Percentiles rank a stretch among this genome's conserved stretches.
phyloP scores from a whole-genome alignment of 2,888 invertebrate genomes.

The Macaria liturata region DNA sequence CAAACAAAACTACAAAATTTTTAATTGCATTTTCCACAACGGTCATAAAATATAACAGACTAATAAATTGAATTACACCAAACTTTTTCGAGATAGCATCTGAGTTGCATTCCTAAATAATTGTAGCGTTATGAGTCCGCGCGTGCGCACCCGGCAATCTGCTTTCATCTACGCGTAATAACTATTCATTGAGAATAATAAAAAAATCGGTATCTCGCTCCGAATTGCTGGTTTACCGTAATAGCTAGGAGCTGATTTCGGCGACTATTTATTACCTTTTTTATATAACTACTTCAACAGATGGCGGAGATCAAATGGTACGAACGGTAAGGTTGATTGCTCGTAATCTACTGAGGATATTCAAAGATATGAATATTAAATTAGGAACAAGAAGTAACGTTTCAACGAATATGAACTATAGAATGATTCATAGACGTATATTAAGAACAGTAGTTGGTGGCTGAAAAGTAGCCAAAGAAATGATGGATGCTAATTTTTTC shows the following conservation, averaged over 20 bases:
- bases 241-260: conserved; percentile 63
- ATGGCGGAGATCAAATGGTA: conserved; percentile 18
- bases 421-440: conserved; percentile 21
- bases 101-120: conserved; percentile 59
- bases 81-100: conserved; percentile 54
- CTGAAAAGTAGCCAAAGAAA: conserved; percentile 15
- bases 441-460: conserved; percentile 23
- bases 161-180: conserved; percentile 65
- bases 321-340: conserved; percentile 17
- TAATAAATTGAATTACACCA: conserved; percentile 53
- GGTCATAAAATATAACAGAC: conserved; percentile 33
- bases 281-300: conserved; percentile 41
- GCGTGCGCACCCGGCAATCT: conserved; percentile 59
- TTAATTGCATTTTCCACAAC: conserved; percentile 18
- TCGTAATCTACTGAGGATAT: conserved; percentile 21
- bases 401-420: conserved; percentile 18
- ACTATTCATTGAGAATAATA: conserved; percentile 65
- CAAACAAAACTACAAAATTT: conserved; percentile 4
- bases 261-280: conserved; percentile 56
- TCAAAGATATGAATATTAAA: conserved; percentile 22
- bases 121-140: conserved; percentile 46
- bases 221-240: conserved; percentile 60
- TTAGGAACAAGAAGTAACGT: conserved; percentile 22
- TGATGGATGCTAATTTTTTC: conserved; percentile 18
- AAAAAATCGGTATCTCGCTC: conserved; percentile 57